These are phyloP conservation scores for Takifugu bimaculatus DNA, from an alignment of 2,113 vertebrate genomes.

Conservation along the genomic window DNA sequence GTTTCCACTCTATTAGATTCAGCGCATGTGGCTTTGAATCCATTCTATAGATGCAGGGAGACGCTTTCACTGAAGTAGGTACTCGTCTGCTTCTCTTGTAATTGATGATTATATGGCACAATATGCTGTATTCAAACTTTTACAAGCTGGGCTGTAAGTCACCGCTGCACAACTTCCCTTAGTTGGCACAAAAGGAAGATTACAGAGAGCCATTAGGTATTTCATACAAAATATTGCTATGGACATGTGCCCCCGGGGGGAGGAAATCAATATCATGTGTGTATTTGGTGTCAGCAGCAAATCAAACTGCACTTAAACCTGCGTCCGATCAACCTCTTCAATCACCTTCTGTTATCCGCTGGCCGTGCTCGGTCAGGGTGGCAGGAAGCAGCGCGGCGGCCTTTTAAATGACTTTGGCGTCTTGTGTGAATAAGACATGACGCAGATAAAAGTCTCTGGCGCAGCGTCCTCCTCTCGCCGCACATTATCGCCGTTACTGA, in stretches of 20 bases:
- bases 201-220: constrained; percentile 33
- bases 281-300: constrained; percentile 10
- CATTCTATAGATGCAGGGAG: constrained; percentile 1
- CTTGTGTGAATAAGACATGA: not conserved
- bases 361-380: too few species aligned
- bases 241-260: not conserved
- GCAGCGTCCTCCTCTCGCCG: not conserved
- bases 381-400: too few species aligned
- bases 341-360: too few species aligned
- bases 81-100: constrained; percentile 22
- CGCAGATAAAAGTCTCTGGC: not conserved
- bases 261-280: constrained; percentile 38
- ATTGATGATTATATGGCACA: constrained; percentile 6
- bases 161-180: constrained; percentile 13
- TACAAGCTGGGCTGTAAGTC: constrained; percentile 16
- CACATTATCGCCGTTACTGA: not conserved
- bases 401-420: too few species aligned
- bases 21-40: too few species aligned
- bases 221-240: constrained; percentile 10
- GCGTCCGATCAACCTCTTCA: too few species aligned
- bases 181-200: constrained; percentile 16
- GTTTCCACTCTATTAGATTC: not conserved
- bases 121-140: constrained; percentile 12
- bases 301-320: not conserved
- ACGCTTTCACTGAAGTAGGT: constrained; percentile 32